Evolutionary conservation across 2,888 invertebrate genomes (phyloP).

Genomic region (Magallana nippona): DNA sequence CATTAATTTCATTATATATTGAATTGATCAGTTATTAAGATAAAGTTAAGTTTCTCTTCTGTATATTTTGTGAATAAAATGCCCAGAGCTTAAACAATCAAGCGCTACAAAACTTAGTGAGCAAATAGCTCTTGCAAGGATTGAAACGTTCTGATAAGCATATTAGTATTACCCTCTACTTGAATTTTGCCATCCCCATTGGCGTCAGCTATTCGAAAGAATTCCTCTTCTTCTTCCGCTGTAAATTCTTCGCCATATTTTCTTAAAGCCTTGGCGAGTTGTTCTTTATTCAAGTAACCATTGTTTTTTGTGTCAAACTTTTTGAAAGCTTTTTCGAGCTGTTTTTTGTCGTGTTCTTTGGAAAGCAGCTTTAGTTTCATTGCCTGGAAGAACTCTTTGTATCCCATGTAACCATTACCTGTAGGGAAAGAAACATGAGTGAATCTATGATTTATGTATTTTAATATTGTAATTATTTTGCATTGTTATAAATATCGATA

Average conservation of each 20-base stretch:
- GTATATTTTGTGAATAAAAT: too few species aligned
- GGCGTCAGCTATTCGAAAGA: conserved; percentile 39
- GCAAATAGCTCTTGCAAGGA: too few species aligned
- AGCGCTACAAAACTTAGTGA: too few species aligned
- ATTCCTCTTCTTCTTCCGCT: conserved; percentile 38
- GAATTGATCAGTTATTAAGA: too few species aligned
- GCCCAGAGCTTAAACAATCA: too few species aligned
- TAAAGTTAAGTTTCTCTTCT: too few species aligned
- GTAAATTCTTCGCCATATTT: conserved; percentile 40
- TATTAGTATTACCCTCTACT: neutral
- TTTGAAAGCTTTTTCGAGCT: conserved; percentile 31
- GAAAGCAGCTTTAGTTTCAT: conserved; percentile 26
- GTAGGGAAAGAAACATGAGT: neutral
- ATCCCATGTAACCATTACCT: conserved; percentile 39
- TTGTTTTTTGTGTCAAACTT: conserved; percentile 37
- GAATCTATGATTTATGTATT: neutral
- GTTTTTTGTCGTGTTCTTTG: conserved; percentile 9
- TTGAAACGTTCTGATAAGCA: too few species aligned
- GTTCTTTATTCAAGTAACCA: conserved; percentile 34
- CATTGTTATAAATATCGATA: too few species aligned
- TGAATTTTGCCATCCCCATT: conserved; percentile 37
- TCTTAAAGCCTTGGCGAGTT: conserved; percentile 30
- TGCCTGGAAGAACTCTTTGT: conserved; percentile 8
- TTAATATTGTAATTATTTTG: too few species aligned
- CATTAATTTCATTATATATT: too few species aligned